Evolutionary conservation across 2,113 vertebrate genomes (phyloP).

Genomic region (Tyrannus savana): DNA sequence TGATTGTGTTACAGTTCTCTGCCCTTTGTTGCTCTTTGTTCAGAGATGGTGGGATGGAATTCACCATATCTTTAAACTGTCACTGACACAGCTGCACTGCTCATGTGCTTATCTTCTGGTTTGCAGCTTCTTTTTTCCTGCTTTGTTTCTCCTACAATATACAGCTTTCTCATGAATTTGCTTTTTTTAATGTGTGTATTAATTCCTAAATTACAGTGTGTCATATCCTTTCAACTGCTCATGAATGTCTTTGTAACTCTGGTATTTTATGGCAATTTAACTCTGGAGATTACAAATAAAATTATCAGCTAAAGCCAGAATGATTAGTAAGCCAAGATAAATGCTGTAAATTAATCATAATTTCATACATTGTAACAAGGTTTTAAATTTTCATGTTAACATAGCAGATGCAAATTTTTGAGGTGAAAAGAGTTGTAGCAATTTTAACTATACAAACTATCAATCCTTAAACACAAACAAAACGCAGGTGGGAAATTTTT

Average conservation of each 20-base stretch:
- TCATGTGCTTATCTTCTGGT: constrained; percentile 27
- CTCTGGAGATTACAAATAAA: constrained; percentile 64
- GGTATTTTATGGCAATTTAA: constrained; percentile 67
- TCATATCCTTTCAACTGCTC: constrained; percentile 59
- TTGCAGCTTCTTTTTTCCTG: background rate
- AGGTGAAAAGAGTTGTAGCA: background rate
- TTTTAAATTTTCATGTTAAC: constrained; percentile 22
- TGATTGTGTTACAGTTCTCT: background rate
- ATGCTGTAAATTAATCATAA: constrained; percentile 54
- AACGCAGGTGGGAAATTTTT: background rate
- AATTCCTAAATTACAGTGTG: constrained; percentile 64
- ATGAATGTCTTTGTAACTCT: constrained; percentile 49
- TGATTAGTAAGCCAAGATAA: constrained; percentile 62
- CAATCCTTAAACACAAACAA: background rate
- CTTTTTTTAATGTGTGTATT: background rate
- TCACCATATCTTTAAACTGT: constrained; percentile 4
- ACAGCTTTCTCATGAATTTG: constrained; percentile 28
- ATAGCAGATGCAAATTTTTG: background rate
- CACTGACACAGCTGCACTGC: constrained; percentile 1
- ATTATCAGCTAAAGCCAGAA: constrained; percentile 55
- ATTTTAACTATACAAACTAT: background rate
- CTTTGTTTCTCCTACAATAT: constrained; percentile 41
- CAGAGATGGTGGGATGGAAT: constrained; percentile 22
- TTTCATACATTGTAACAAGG: constrained; percentile 3
- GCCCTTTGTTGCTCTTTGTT: constrained; percentile 32